Evolutionary conservation across 2,113 vertebrate species (phyloP).

Genomic region (Pterocles orientalis): DNA sequence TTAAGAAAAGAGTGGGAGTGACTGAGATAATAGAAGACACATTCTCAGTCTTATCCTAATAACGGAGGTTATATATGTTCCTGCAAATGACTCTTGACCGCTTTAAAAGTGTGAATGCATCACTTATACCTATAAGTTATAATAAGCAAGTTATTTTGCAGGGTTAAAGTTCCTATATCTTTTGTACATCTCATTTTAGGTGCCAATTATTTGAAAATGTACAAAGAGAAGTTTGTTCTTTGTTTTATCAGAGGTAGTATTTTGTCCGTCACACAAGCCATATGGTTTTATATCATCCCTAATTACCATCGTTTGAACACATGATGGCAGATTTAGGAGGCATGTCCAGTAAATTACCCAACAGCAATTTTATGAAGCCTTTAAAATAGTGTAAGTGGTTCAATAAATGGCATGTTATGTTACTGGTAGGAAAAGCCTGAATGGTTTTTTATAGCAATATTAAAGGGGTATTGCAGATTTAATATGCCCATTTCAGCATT

Average conservation of each 20-base stretch:
- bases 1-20: background rate
- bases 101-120: background rate
- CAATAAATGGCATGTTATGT: background rate
- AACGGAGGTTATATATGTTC: background rate
- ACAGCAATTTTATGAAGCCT: background rate
- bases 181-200: background rate
- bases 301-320: background rate
- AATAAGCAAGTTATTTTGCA: background rate
- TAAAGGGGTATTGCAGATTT: background rate
- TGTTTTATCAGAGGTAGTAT: background rate
- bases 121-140: background rate
- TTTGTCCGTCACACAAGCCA: background rate
- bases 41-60: background rate
- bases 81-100: background rate
- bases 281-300: background rate
- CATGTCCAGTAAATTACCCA: conserved; percentile 2
- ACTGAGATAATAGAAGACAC: background rate
- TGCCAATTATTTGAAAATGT: background rate
- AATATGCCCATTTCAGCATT: background rate
- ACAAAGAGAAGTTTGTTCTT: background rate
- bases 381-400: background rate
- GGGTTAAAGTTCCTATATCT: background rate
- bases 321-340: background rate
- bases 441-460: background rate
- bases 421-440: background rate